Conservation (phyloP, 2,888 invertebrate genomes). For the Euspilapteryx auroguttella region DNA sequence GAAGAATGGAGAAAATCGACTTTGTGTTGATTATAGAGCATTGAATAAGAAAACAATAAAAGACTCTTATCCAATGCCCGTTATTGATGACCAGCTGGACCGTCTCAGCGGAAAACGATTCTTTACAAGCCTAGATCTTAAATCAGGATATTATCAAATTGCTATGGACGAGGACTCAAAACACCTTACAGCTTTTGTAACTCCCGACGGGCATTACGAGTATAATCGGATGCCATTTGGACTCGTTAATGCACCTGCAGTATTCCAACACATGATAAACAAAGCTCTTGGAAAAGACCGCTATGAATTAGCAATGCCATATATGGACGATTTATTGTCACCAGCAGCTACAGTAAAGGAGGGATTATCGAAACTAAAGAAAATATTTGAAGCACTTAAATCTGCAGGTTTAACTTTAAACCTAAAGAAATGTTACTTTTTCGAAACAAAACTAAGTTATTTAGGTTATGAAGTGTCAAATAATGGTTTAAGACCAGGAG, state of each 20-base stretch:
- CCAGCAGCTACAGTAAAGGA: neutral
- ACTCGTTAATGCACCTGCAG: constrained; percentile 13
- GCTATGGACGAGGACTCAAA: constrained; percentile 10
- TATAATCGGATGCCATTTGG: constrained; percentile 13
- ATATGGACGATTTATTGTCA: constrained; percentile 4
- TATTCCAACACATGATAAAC: constrained; percentile 14
- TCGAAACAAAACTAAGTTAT: constrained; percentile 5
- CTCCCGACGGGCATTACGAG: constrained; percentile 16
- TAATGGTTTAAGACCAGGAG: constrained; percentile 9
- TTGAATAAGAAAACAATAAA: constrained; percentile 11
- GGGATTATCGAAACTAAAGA: neutral
- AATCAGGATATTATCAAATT: constrained; percentile 16
- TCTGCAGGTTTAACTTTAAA: constrained; percentile 8
- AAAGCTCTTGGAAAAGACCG: constrained; percentile 5
- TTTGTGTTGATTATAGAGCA: constrained; percentile 11
- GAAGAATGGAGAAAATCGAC: constrained; percentile 10
- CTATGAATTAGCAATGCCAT: constrained; percentile 2
- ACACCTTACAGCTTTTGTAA: constrained; percentile 17
- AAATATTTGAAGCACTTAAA: constrained; percentile 3
- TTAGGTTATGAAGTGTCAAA: constrained; percentile 8
- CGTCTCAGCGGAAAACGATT: constrained; percentile 10
- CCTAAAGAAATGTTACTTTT: constrained; percentile 9
- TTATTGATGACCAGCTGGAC: constrained; percentile 16
- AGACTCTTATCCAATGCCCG: constrained; percentile 13
- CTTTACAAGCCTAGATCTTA: constrained; percentile 12